Evolutionary conservation across 1,140 invertebrate genomes (phyloP).

Genomic region (Pararge aegeria): DNA sequence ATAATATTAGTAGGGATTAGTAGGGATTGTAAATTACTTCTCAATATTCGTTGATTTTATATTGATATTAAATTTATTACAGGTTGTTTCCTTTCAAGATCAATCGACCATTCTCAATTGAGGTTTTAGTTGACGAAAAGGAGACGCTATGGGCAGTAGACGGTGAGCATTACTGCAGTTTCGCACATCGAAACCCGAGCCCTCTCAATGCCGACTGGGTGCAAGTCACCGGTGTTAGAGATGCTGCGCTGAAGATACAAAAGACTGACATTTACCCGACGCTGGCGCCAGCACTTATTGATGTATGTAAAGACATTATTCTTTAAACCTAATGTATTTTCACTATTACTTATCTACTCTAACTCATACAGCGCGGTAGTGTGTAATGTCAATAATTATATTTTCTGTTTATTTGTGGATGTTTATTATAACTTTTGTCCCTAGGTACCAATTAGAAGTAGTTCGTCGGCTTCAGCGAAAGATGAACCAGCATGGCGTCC

Average conservation of each 20-base stretch:
- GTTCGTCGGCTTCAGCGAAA: constrained; percentile 30
- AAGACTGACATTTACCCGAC: constrained; percentile 58
- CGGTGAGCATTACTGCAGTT: constrained; percentile 64
- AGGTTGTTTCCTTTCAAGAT: constrained; percentile 60
- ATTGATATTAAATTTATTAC: not conserved
- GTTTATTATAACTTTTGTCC: not conserved
- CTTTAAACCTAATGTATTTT: too few species aligned
- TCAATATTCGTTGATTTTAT: too few species aligned
- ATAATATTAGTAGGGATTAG: too few species aligned
- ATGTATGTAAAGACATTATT: constrained; percentile 31
- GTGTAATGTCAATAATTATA: too few species aligned
- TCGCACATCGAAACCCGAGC: constrained; percentile 45
- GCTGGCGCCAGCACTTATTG: constrained; percentile 38
- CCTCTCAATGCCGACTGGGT: constrained; percentile 50
- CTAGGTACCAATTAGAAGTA: constrained; percentile 49
- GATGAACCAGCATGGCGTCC: constrained; percentile 52
- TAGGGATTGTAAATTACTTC: too few species aligned
- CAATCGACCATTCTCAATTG: constrained; percentile 55
- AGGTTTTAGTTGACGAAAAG: constrained; percentile 58
- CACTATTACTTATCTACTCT: too few species aligned
- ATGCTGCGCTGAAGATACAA: constrained; percentile 50
- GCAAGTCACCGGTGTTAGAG: constrained; percentile 59
- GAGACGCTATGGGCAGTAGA: constrained; percentile 61
- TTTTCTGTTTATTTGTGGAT: too few species aligned
- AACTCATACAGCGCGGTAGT: too few species aligned